Evolutionary conservation across 1,140 invertebrate species (phyloP).

Genomic region (Drosophila pectinifera): DNA sequence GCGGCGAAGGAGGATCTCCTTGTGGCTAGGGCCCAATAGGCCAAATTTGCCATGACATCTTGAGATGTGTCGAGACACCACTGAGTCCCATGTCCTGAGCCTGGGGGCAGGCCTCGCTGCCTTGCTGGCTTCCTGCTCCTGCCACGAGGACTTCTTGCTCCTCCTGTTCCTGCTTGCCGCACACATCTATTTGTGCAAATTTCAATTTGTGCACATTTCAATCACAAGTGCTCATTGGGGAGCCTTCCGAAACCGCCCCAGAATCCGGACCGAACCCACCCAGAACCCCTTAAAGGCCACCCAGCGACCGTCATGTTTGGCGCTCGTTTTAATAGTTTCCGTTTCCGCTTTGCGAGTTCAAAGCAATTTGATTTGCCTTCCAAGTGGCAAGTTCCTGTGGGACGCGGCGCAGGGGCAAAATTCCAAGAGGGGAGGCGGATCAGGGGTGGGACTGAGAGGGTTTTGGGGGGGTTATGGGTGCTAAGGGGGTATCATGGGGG

Average conservation of each 20-base stretch:
- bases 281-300: slow-evolving; percentile 4
- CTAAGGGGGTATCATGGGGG: slow-evolving; percentile 13
- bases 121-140: slow-evolving; percentile 28
- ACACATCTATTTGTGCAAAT: slow-evolving; percentile 59
- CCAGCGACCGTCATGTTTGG: slow-evolving; percentile 55
- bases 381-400: slow-evolving; percentile 74
- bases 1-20: slow-evolving; percentile 9
- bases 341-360: slow-evolving; percentile 78
- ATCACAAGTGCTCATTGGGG: slow-evolving; percentile 71
- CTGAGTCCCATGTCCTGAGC: slow-evolving; percentile 23
- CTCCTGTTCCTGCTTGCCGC: slow-evolving; percentile 13
- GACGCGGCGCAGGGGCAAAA: background rate
- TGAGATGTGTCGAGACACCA: slow-evolving; percentile 57
- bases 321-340: slow-evolving; percentile 82
- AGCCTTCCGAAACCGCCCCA: slow-evolving; percentile 27
- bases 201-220: slow-evolving; percentile 82
- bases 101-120: slow-evolving; percentile 23
- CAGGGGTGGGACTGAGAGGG: slow-evolving; percentile 2
- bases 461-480: slow-evolving; percentile 9
- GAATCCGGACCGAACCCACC: slow-evolving; percentile 1
- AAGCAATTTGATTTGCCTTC: slow-evolving; percentile 77
- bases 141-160: slow-evolving; percentile 7
- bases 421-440: slow-evolving; percentile 3
- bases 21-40: slow-evolving; percentile 71
- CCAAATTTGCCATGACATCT: slow-evolving; percentile 76